These are phyloP conservation scores for Lepeophtheirus nordmannii DNA, from an alignment of 2,888 invertebrate species.

Conservation along the genomic window DNA sequence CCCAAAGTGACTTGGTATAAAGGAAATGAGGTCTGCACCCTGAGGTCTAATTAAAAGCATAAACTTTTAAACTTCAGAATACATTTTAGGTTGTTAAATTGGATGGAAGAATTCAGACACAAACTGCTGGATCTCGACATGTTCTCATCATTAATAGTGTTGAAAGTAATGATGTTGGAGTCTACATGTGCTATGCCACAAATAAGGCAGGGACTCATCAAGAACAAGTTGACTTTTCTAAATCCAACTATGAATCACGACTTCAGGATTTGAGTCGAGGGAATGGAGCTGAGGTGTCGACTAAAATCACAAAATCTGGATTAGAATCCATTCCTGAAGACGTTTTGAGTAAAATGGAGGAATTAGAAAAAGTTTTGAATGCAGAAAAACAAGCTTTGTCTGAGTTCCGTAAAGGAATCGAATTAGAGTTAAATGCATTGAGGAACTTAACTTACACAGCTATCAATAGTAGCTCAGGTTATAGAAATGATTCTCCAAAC, in stretches of 20 bases:
- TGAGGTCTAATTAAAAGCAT: no score
- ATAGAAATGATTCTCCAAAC: no score
- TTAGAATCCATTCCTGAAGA: not conserved
- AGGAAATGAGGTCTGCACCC: slow-evolving; percentile 14
- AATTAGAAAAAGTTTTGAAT: not conserved
- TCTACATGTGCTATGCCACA: slow-evolving; percentile 18
- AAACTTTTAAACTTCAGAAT: no score
- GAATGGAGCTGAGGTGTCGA: no score
- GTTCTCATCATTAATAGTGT: slow-evolving; percentile 1
- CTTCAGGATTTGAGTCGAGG: no score
- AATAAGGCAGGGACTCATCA: slow-evolving; percentile 9
- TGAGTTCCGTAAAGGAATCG: not conserved
- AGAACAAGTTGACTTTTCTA: not conserved
- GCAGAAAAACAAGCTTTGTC: not conserved
- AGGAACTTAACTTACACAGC: not conserved
- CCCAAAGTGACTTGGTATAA: slow-evolving; percentile 20
- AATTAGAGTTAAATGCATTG: not conserved
- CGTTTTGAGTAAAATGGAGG: not conserved
- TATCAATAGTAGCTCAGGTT: not conserved
- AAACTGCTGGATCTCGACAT: slow-evolving; percentile 5
- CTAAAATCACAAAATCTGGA: no score
- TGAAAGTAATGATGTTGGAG: slow-evolving; percentile 4
- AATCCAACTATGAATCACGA: not conserved
- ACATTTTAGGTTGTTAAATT: not conserved
- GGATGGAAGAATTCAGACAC: not conserved